Percentiles rank a stretch among this genome's conserved stretches.
Evolutionary conservation across 1,140 invertebrate genomes (phyloP).

Genomic region (Meloidogyne chitwoodi): DNA sequence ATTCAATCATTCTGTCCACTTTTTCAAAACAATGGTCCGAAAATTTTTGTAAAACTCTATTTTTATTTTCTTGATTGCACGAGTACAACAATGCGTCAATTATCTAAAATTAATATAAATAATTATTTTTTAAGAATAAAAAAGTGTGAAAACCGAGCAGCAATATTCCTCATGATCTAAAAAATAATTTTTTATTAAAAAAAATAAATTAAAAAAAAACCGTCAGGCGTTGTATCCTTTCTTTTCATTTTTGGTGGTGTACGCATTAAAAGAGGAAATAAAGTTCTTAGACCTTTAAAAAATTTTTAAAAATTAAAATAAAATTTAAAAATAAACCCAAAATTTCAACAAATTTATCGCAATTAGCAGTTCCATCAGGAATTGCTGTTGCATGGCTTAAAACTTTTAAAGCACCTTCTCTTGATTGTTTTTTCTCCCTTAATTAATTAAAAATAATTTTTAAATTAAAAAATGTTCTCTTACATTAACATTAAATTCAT

Average conservation of each 20-base stretch:
- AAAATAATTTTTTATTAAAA: neutral
- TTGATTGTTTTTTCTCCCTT: constrained; percentile 90
- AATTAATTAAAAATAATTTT: neutral
- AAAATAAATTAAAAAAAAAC: neutral
- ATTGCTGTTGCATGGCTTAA: constrained; percentile 91
- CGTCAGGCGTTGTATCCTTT: constrained; percentile 75
- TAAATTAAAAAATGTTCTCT: constrained; percentile 1
- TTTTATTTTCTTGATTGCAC: constrained; percentile 80
- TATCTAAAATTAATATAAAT: constrained; percentile 65
- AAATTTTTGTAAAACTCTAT: constrained; percentile 88
- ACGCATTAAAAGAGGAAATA: constrained; percentile 98
- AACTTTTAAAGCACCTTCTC: constrained; percentile 92
- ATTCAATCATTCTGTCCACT: constrained; percentile 86
- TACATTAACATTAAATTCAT: constrained; percentile 92
- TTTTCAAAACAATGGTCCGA: constrained; percentile 98
- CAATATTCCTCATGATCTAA: constrained; percentile 77
- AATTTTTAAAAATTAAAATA: constrained; percentile 17
- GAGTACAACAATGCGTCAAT: constrained; percentile 87
- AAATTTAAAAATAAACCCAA: constrained; percentile 65
- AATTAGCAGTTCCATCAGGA: constrained; percentile 84
- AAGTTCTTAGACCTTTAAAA: constrained; percentile 73
- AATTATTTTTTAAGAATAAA: constrained; percentile 10
- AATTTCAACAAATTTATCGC: constrained; percentile 97
- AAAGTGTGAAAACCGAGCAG: constrained; percentile 35
- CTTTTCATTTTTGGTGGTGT: constrained; percentile 82